Conservation (phyloP, 92 coral and sea anemone genomes). For the Zoanthus sociatus region DNA sequence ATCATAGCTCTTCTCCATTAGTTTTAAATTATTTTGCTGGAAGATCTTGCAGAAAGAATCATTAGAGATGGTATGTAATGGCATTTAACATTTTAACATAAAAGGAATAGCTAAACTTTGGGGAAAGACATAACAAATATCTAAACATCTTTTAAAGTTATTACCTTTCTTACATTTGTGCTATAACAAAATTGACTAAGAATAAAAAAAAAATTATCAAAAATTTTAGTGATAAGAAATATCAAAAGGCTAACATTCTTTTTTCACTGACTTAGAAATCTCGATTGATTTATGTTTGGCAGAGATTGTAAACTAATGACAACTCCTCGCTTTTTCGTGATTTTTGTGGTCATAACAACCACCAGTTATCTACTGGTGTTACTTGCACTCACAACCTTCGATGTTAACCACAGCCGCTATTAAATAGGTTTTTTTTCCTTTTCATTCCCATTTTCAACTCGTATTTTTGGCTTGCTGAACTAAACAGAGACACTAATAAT, state of each 20-base stretch:
- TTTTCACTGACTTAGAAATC: neutral
- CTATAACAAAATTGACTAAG: too few relatives aligned
- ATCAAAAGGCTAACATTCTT: neutral
- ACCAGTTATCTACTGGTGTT: neutral
- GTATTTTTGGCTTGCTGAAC: too few relatives aligned
- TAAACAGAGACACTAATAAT: too few relatives aligned
- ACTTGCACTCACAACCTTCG: neutral
- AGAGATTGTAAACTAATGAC: neutral
- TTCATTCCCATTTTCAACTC: too few relatives aligned
- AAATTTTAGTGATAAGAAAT: neutral
- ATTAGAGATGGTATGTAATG: conserved; percentile 21
- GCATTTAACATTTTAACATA: neutral
- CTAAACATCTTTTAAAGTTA: neutral
- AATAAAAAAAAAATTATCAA: neutral
- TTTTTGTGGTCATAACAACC: neutral
- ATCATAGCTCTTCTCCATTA: conserved; percentile 47
- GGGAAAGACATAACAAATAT: neutral
- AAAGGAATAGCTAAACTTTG: too few relatives aligned
- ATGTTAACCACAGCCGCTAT: too few relatives aligned
- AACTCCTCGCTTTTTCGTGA: neutral
- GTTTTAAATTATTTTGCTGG: conserved; percentile 22
- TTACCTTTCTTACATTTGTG: too few relatives aligned
- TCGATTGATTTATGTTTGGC: neutral
- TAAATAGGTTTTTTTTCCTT: too few relatives aligned
- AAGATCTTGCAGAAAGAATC: conserved; percentile 38